Evolutionary conservation across 1,140 invertebrate species (phyloP).

Genomic region (Scaptomyza graminum): DNA sequence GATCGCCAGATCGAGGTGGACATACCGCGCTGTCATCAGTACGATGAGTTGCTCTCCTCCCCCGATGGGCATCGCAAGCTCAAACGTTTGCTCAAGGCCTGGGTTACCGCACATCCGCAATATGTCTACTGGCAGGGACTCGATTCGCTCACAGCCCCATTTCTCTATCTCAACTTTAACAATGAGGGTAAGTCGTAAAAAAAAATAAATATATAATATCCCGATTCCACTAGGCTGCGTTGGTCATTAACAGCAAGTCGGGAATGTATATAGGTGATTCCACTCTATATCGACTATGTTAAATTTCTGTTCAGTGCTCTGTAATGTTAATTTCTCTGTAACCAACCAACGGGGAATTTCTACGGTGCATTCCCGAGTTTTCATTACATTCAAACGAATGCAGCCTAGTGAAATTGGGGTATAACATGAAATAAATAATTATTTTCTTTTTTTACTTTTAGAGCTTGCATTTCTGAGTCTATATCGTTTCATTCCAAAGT

Average conservation of each 20-base stretch:
- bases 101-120: slow-evolving; percentile 96
- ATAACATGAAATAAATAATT: background rate
- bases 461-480: slow-evolving; percentile 97
- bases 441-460: slow-evolving; percentile 71
- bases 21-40: slow-evolving; percentile 99
- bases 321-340: no score
- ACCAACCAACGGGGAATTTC: no score
- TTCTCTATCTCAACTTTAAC: slow-evolving; percentile 98
- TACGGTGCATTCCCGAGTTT: no score
- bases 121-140: slow-evolving; percentile 99
- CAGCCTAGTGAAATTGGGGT: no score
- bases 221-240: no score
- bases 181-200: slow-evolving; percentile 90
- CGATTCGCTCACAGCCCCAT: slow-evolving; percentile 98
- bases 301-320: no score
- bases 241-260: no score
- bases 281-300: no score
- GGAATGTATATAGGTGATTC: no score
- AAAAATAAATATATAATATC: no score
- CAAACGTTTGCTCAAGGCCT: slow-evolving; percentile 97
- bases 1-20: slow-evolving; percentile 99
- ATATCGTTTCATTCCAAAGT: slow-evolving; percentile 97
- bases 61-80: slow-evolving; percentile 95
- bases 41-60: slow-evolving; percentile 98
- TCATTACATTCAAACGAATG: no score